phyloP scores from a whole-genome alignment of 2,797 vertebrate genomes.

The Cossypha heuglini region DNA sequence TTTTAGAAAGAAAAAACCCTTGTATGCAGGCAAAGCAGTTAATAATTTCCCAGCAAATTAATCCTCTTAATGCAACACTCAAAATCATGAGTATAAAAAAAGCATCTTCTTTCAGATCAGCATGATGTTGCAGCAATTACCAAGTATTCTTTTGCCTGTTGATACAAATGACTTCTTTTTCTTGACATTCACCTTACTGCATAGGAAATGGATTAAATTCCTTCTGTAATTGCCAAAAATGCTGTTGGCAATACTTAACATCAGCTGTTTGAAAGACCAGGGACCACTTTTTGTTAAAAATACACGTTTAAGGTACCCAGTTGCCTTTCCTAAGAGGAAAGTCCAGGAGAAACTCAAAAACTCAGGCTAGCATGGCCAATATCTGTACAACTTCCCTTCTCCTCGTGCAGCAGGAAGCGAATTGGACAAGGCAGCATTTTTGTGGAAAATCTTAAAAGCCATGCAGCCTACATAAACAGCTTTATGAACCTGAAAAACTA shows the following conservation, averaged over 20 bases:
- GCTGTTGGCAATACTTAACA: neutral
- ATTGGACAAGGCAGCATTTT: neutral
- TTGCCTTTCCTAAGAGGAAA: neutral
- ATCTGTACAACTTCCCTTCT: neutral
- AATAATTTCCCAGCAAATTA: conserved; percentile 57
- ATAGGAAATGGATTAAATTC: neutral
- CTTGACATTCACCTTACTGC: neutral
- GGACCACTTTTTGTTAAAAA: neutral
- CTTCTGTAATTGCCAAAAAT: neutral
- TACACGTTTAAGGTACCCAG: neutral
- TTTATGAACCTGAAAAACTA: neutral
- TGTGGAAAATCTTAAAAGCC: neutral
- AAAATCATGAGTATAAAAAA: neutral
- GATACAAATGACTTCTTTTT: neutral
- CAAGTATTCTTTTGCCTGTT: neutral
- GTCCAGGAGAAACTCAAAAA: neutral
- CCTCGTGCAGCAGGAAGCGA: neutral
- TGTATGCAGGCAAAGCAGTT: conserved; percentile 33
- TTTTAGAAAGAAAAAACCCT: conserved; percentile 25
- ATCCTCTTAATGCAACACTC: conserved; percentile 42
- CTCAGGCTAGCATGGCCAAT: neutral
- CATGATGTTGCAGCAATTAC: neutral
- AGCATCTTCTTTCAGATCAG: neutral
- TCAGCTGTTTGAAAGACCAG: neutral
- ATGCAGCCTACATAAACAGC: neutral